Conservation (phyloP, 1,140 invertebrate genomes). For the Oedothorax gibbosus region DNA sequence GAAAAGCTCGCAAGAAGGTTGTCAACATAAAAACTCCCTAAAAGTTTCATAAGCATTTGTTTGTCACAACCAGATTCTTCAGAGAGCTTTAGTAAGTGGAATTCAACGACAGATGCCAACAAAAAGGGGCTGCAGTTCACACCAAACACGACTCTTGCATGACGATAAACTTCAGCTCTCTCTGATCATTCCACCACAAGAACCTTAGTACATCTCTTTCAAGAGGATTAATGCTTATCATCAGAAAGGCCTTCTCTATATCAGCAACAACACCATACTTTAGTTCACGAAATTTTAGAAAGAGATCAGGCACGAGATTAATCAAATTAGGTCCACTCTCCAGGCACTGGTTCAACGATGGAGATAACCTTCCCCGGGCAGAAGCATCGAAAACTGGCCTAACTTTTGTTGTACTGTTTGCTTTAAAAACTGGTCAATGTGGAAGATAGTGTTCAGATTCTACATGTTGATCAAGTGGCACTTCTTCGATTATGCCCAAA, state of each 20-base stretch:
- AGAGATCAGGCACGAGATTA: conserved; percentile 2
- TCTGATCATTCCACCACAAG: conserved; percentile 14
- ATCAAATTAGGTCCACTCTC: conserved; percentile 56
- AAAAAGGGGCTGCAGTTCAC: conserved; percentile 18
- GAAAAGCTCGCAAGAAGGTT: conserved; percentile 4
- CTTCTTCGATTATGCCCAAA: neutral
- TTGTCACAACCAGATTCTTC: neutral
- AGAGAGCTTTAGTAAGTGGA: neutral
- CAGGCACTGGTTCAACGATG: conserved; percentile 52
- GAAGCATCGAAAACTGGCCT: conserved; percentile 64
- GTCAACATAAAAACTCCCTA: conserved; percentile 11
- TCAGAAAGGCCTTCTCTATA: conserved; percentile 32
- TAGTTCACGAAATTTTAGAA: neutral
- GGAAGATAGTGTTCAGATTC: neutral
- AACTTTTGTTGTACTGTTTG: conserved; percentile 60
- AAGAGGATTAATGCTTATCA: conserved; percentile 1
- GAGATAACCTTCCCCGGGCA: conserved; percentile 55
- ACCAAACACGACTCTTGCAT: conserved; percentile 1
- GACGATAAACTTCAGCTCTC: neutral
- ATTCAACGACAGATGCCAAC: neutral
- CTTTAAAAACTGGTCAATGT: neutral
- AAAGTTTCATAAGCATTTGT: neutral
- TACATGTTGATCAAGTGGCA: neutral
- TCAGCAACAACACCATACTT: neutral
- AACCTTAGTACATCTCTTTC: neutral